A percentile compares a stretch with the other conserved stretches of the same genome.
These are phyloP conservation scores for Falcunculus frontatus DNA, from an alignment of 2,113 vertebrate species.

Conservation along the genomic window DNA sequence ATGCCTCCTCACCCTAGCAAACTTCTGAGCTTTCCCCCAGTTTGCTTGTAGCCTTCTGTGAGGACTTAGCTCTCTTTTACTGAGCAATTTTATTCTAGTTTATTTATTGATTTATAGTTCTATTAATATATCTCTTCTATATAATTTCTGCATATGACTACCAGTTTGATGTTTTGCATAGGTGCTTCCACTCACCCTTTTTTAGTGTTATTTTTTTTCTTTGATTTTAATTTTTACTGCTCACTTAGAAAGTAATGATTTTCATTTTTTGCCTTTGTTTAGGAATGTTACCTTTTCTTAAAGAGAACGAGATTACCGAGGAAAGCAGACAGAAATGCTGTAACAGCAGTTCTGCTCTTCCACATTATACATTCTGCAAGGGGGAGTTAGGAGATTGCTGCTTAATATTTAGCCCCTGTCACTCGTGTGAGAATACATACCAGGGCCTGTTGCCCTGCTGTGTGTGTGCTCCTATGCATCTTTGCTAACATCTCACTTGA, in stretches of 20 bases:
- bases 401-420: conserved; percentile 15
- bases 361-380: background rate
- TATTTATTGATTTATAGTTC: background rate
- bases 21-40: background rate
- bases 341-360: background rate
- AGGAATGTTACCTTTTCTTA: background rate
- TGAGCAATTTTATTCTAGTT: background rate
- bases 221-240: background rate
- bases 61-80: background rate
- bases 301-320: background rate
- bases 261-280: background rate
- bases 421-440: background rate
- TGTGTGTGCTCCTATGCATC: background rate
- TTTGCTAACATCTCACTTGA: background rate
- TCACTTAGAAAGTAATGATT: background rate
- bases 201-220: background rate
- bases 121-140: background rate
- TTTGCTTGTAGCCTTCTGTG: background rate
- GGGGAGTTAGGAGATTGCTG: background rate
- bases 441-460: background rate
- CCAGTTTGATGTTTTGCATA: background rate
- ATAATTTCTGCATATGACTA: background rate
- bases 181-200: background rate
- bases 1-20: background rate
- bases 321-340: background rate